Base-by-base conservation (phyloP, 2,113 vertebrate genomes). In the Benitochromis conjunctus region DNA sequence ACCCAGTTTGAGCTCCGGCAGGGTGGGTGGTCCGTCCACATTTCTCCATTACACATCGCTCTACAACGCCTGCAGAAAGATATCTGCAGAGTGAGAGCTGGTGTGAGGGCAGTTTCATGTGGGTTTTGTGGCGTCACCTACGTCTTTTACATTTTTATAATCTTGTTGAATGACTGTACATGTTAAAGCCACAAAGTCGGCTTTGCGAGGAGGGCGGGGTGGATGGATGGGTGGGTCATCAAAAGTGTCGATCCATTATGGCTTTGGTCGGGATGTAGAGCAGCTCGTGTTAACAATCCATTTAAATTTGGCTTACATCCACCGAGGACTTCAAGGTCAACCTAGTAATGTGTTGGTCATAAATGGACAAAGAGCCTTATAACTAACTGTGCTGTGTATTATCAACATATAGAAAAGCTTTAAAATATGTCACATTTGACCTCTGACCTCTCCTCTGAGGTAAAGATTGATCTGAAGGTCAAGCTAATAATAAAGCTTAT, bases 1-100 rank as follows among this genome's bases (percentile, higher is more conserved):
- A 92, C 90, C 58, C 82, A 9, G 79, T 84, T 90, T 83, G 90
- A 89, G 83, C 91, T 83, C n/a, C 43, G n/a, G 74, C 87, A 58
- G 87, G 60, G 79, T 95, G 95, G 95, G 94, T 95, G 95, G 94
- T 95, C 95, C 69, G 10, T 18, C 78, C 51, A 51, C 55, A 36
- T 82, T 84, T 91, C 58, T 48, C 69, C 91, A 69, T 58, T 77
- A 82, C 89, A 48, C 60, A 41, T 64, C 76, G 55, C 79, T 54
- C 51, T 55, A 78, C 56, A 85, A 80, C 55, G 66, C 82, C 55
- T 51, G 74, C 79, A 82, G 74, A 87, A 24, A 60, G 86, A 91
- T 78, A 86, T 84, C 43, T 80, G 90, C 46, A 79, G 9, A 54
- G 13, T 11, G 12, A 11, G 21, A 6, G 74, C 46, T 7, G 18